These are phyloP conservation scores for Anoplophora glabripennis DNA, from an alignment of 1,140 invertebrate species.

Conservation along the genomic window DNA sequence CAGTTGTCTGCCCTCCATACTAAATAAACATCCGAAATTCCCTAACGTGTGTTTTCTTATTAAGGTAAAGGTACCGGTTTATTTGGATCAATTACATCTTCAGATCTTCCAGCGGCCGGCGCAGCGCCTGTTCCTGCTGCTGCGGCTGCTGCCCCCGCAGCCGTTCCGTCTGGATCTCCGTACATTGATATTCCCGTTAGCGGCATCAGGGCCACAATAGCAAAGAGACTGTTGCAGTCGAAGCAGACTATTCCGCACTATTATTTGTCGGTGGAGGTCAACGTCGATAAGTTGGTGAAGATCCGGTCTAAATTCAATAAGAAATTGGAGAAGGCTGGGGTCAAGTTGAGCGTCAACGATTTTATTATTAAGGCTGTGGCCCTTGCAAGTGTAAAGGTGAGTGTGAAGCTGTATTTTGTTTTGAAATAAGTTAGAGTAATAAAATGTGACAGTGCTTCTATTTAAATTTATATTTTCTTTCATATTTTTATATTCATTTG, in stretches of 20 bases:
- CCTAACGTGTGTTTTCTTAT: slow-evolving; percentile 29
- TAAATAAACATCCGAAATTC: too few relatives aligned
- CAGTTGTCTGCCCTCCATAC: too few relatives aligned
- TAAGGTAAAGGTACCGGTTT: slow-evolving; percentile 83
- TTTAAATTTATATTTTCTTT: slow-evolving; percentile 80
- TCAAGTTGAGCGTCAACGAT: slow-evolving; percentile 42
- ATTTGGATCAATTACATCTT: slow-evolving; percentile 82
- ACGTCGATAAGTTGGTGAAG: slow-evolving; percentile 37
- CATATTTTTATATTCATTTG: too few relatives aligned
- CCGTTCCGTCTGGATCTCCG: slow-evolving; percentile 44
- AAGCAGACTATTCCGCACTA: slow-evolving; percentile 94
- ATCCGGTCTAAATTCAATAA: slow-evolving; percentile 34
- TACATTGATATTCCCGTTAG: slow-evolving; percentile 84
- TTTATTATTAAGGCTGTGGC: slow-evolving; percentile 96
- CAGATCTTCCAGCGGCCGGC: slow-evolving; percentile 57
- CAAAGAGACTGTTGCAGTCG: slow-evolving; percentile 86
- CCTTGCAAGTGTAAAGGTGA: slow-evolving; percentile 75
- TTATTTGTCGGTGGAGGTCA: slow-evolving; percentile 35
- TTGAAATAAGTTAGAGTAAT: too few relatives aligned
- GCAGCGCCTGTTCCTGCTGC: slow-evolving; percentile 44
- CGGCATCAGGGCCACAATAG: slow-evolving; percentile 86
- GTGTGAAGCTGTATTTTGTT: slow-evolving; percentile 42
- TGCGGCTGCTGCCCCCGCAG: slow-evolving; percentile 36
- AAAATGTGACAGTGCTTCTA: too few relatives aligned
- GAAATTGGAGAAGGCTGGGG: slow-evolving; percentile 34